Conservation (phyloP, 2,113 vertebrate genomes). For the Pampusana beccarii region DNA sequence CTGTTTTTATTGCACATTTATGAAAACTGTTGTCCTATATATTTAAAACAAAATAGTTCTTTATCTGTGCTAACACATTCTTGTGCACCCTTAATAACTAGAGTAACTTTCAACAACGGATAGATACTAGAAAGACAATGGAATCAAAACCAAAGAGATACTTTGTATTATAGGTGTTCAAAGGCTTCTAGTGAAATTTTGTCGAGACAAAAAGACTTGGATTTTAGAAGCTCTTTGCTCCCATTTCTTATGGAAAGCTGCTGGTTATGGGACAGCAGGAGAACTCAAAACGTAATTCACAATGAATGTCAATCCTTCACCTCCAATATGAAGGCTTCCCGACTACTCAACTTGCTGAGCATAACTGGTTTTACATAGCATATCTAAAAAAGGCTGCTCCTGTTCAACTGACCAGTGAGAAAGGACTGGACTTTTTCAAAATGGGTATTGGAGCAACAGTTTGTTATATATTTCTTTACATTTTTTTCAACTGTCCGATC, state of each 20-base stretch:
- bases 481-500: conserved; percentile 64
- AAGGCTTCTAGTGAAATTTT: not conserved
- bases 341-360: conserved; percentile 65
- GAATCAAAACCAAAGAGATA: conserved; percentile 8
- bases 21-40: conserved; percentile 69
- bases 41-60: conserved; percentile 58
- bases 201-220: not conserved
- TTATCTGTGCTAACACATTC: conserved; percentile 69
- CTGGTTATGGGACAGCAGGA: conserved; percentile 40
- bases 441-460: conserved; percentile 70
- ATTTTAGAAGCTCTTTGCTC: conserved; percentile 5
- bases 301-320: conserved; percentile 63
- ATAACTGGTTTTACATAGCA: conserved; percentile 60
- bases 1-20: conserved; percentile 73
- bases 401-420: conserved; percentile 72
- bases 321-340: conserved; percentile 50
- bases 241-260: conserved; percentile 1
- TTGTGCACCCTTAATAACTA: conserved; percentile 63
- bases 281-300: conserved; percentile 65
- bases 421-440: conserved; percentile 70
- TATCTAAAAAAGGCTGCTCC: conserved; percentile 54
- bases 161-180: not conserved
- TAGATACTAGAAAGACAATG: conserved; percentile 45
- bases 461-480: conserved; percentile 69
- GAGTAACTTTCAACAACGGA: conserved; percentile 40